Evolutionary conservation across 2,797 vertebrate species (phyloP).

Genomic region (Vespertilio murinus): DNA sequence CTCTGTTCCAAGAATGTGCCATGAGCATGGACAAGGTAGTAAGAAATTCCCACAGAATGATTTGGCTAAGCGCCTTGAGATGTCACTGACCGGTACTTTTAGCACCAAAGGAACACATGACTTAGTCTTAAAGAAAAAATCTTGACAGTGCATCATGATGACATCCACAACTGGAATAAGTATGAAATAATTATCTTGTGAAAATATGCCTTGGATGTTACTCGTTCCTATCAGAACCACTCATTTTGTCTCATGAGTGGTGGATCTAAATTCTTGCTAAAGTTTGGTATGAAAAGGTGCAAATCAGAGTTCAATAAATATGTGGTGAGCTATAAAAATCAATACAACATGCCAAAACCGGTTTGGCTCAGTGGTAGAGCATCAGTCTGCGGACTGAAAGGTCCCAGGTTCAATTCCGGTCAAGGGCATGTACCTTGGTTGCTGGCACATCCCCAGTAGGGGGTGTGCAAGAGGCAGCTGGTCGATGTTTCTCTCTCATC

Average conservation of each 20-base stretch:
- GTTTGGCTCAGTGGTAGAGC: too few species aligned
- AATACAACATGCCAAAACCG: too few species aligned
- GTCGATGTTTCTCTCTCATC: too few species aligned
- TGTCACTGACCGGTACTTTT: neutral
- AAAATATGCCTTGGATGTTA: neutral
- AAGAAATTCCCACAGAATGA: neutral
- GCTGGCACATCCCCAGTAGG: too few species aligned
- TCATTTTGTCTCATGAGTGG: neutral
- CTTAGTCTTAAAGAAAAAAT: neutral
- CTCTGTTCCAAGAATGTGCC: neutral
- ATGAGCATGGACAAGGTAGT: neutral
- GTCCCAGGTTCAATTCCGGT: too few species aligned
- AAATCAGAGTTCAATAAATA: neutral
- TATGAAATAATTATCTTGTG: neutral
- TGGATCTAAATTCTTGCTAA: neutral
- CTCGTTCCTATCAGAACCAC: neutral
- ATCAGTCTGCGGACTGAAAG: too few species aligned
- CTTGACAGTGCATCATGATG: accelerated
- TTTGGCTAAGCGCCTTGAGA: neutral
- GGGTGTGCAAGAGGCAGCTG: too few species aligned
- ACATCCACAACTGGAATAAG: neutral
- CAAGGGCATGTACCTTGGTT: too few species aligned
- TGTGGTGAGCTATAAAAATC: neutral
- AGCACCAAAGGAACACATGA: neutral
- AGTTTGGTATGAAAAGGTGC: neutral